Conservation (phyloP, 2,113 vertebrate species). For the Cyrtonyx montezumae region DNA sequence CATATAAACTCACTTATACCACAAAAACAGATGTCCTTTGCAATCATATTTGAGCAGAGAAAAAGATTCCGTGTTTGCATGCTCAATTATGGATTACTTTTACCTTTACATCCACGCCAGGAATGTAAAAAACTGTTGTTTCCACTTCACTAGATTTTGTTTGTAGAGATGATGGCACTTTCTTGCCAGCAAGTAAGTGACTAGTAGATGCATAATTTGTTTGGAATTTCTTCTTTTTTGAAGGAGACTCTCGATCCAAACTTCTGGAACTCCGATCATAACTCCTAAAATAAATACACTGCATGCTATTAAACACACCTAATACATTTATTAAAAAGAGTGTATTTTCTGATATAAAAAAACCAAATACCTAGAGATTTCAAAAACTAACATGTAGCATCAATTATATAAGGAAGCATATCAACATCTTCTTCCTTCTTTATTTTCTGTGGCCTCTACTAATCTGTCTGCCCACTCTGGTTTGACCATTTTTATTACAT, state of each 20-base stretch:
- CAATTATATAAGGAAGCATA: not conserved
- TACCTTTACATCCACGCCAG: constrained; percentile 98
- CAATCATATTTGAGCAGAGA: not conserved
- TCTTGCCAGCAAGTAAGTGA: constrained; percentile 91
- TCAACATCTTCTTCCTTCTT: not conserved
- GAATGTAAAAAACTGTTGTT: constrained; percentile 98
- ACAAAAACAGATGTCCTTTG: not conserved
- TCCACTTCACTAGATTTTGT: constrained; percentile 93
- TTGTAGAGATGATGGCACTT: constrained; percentile 92
- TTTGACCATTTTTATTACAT: not conserved
- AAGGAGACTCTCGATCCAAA: constrained; percentile 96
- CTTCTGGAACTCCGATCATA: constrained; percentile 92
- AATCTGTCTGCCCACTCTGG: not conserved
- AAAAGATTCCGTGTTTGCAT: not conserved
- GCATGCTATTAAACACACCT: not conserved
- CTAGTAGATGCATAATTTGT: constrained; percentile 90
- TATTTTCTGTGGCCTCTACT: not conserved
- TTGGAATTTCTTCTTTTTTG: constrained; percentile 96
- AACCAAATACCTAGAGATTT: not conserved
- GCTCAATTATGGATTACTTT: not conserved
- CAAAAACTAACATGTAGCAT: not conserved
- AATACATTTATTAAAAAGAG: not conserved
- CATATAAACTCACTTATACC: not conserved
- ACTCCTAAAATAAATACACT: constrained; percentile 77
- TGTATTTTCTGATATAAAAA: not conserved